Conservation (phyloP, 23 tunicate species). For the Halocynthia roretzi region DNA sequence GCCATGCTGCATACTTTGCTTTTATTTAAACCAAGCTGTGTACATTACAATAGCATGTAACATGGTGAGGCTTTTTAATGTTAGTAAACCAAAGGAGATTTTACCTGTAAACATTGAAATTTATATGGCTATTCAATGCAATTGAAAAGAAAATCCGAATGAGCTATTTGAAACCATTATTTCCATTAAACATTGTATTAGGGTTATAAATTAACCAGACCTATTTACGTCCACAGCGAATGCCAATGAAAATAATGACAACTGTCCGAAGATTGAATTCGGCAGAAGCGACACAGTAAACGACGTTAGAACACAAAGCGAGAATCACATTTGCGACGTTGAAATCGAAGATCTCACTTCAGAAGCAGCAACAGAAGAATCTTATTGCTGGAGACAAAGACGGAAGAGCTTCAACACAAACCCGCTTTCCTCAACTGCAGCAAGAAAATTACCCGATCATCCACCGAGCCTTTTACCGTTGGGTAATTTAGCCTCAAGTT, state of each 20-base stretch:
- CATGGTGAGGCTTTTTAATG: too few species aligned
- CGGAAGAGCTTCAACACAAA: constrained; percentile 25
- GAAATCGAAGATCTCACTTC: constrained; percentile 6
- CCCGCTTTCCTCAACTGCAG: constrained; percentile 15
- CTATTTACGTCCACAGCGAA: constrained; percentile 25
- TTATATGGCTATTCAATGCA: too few species aligned
- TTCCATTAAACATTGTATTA: too few species aligned
- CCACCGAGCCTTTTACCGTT: background rate
- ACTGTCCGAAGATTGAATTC: constrained; percentile 6
- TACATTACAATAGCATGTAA: too few species aligned
- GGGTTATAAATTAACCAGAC: background rate
- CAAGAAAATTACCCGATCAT: background rate
- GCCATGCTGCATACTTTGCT: too few species aligned
- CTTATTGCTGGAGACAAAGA: background rate
- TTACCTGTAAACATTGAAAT: too few species aligned
- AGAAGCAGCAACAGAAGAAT: background rate
- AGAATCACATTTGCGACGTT: background rate
- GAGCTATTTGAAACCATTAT: too few species aligned
- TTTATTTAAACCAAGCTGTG: too few species aligned
- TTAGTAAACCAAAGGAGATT: too few species aligned
- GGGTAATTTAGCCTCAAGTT: background rate
- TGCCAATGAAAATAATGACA: constrained; percentile 63
- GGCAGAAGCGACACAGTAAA: background rate
- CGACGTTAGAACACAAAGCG: constrained; percentile 11
- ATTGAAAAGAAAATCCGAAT: too few species aligned